Evolutionary conservation across 1,140 invertebrate species (phyloP), one percentile per base, ranked within the genome.

Genomic region (Aporrectodea caliginosa): DNA sequence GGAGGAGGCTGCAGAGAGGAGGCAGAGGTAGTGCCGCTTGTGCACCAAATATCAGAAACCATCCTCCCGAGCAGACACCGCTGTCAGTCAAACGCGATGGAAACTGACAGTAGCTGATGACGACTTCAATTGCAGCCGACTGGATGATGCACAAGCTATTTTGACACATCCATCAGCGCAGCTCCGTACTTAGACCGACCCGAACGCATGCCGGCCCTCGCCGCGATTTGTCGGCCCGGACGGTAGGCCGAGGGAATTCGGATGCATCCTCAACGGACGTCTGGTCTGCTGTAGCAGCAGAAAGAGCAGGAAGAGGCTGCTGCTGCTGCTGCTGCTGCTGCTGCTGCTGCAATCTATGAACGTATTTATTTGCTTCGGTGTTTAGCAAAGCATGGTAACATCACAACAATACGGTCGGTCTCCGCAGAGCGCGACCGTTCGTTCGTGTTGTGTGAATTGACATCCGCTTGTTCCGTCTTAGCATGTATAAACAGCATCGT

Each of bases 71-170:
- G 22, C 43, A 58, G 6, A 22, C 43, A 6, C 43, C 22, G 43
- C 43, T 58, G 43, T 58, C 43, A 58, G 43, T 58, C 43, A 58
- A 58, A 22, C 43, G 22, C 43, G 6, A 58, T 58, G 43, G 43
- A 58, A 58, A 58, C 43, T 58, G 43, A 58, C 43, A 58, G 43
- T 22, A 58, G 43, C 43, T 58, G 43, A 58, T 58, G 43, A 58
- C 43, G 43, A 58, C 43, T 58, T 58, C 43, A 58, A 58, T 58
- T 58, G 43, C 43, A 58, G 43, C 43, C 43, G 43, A 58, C 43
- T 58, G 43, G 43, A 58, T 58, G 43, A 58, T 58, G 43, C 43
- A 58, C 43, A 22, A 58, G 43, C 43, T 58, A 58, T 58, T 58
- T 58, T 58, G 43, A 58, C 43, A 22, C 43, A 58, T 58, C 43